Evolutionary conservation across 2,888 invertebrate genomes (phyloP), one percentile per base, ranked within the genome.

Genomic region (Deilephila elpenor): DNA sequence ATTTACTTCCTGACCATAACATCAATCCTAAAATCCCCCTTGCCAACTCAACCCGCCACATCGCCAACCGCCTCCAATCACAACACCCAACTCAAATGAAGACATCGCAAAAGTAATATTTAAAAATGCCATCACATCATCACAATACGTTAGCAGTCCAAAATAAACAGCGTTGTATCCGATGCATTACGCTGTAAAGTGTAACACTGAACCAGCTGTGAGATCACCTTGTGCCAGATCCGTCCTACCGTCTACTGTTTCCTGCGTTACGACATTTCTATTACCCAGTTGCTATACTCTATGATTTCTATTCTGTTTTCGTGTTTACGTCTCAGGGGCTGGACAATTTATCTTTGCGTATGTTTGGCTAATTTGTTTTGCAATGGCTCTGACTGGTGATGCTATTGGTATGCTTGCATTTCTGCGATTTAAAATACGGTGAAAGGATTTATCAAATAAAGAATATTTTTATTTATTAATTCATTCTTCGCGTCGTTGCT

Each of bases 221-320:
- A 92, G 88, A 90, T 91, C 89, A 88, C 88, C 90, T 90, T 90
- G 87, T 79, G 83, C 84, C 82, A 83, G 83, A 86, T 87, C 79
- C 76, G 81, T 78, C 53, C 56, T 51, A 32, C 71, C 83, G 83
- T 83, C 80, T 78, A 78, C 76, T 75, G 82, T 79, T 86, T 90
- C 88, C 88, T 82, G 81, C 78, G 76, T 81, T 84, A 82, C 80
- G 76, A 76, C 80, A 85, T 80, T 78, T 80, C 79, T 82, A 79
- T 84, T 83, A 44, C 44, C 44, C 44, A 3, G 44, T 14, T 14
- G 11, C 44, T 14, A 37, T 44, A 14, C 14, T 44, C 44, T 44
- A 14, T 14, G 44, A 44, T 44, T 44, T 11, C 44, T 44, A 44
- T 75, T 81, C 73, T n/a, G 56, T 56, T 34, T 62, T 34, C 37